Percentiles rank a stretch among this genome's conserved stretches.
Evolutionary conservation across 2,888 invertebrate species (phyloP).

Genomic region (Arctia plantaginis): DNA sequence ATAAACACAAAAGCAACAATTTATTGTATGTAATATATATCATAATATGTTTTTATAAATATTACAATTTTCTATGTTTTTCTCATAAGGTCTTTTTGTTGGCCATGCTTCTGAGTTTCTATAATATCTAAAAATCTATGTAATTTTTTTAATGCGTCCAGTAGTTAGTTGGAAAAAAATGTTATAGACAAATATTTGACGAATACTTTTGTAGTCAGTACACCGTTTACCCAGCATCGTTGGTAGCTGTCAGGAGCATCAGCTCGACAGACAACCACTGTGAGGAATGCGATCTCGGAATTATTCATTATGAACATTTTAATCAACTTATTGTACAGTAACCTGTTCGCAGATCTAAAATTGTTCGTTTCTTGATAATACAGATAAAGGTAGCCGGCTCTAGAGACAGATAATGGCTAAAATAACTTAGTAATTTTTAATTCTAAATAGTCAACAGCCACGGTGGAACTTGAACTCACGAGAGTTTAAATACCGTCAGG

Average conservation of each 20-base stretch:
- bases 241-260: constrained; percentile 60
- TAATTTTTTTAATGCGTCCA: no score
- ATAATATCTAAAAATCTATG: no score
- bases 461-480: neutral
- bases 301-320: constrained; percentile 23
- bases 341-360: constrained; percentile 12
- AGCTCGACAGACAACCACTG: constrained; percentile 43
- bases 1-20: no score
- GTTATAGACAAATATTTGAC: neutral
- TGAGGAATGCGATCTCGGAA: constrained; percentile 23
- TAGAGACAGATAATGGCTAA: neutral
- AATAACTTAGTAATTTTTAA: neutral
- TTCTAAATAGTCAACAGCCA: neutral
- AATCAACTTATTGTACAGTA: constrained; percentile 23
- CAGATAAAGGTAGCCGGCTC: neutral
- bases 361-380: neutral
- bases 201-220: constrained; percentile 59
- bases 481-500: no score
- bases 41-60: no score
- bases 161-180: neutral
- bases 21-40: no score
- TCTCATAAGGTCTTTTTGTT: no score
- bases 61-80: no score
- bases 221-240: constrained; percentile 58
- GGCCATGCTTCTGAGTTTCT: no score